A percentile compares a stretch with the other conserved stretches of the same genome.
These are phyloP conservation scores for Ditylenchus weischeri DNA, from an alignment of 2,888 invertebrate species.

Conservation along the genomic window DNA sequence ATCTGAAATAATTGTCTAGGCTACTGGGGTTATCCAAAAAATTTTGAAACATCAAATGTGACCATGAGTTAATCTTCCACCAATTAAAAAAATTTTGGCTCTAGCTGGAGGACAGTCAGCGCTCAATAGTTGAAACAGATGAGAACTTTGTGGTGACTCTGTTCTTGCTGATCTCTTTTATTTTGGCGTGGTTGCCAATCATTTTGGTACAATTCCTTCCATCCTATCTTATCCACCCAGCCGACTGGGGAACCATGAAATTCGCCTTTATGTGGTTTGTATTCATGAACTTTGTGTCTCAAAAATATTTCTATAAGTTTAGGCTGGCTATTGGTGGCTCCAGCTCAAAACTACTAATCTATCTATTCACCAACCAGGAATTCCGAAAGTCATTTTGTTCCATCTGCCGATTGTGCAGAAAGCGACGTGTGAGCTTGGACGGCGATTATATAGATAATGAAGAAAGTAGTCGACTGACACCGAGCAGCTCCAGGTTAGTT, in stretches of 20 bases:
- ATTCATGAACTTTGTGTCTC: too few species aligned
- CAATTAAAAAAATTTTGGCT: slow-evolving; percentile 19
- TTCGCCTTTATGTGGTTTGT: slow-evolving; percentile 69
- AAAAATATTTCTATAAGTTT: too few species aligned
- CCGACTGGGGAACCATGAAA: slow-evolving; percentile 34
- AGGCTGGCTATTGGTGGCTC: slow-evolving; percentile 86
- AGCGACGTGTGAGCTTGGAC: background rate
- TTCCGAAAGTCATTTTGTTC: slow-evolving; percentile 63
- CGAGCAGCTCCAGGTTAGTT: too few species aligned
- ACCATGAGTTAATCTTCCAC: background rate
- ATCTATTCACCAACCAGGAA: slow-evolving; percentile 83
- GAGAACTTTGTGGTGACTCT: slow-evolving; percentile 94
- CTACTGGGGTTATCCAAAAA: too few species aligned
- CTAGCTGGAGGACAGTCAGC: slow-evolving; percentile 77
- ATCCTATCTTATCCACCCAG: slow-evolving; percentile 26
- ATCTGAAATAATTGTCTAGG: too few species aligned
- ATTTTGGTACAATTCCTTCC: slow-evolving; percentile 62
- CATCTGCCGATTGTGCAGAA: slow-evolving; percentile 4
- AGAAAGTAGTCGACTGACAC: too few species aligned
- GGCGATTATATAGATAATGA: too few species aligned
- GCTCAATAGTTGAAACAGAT: slow-evolving; percentile 81
- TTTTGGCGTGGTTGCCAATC: slow-evolving; percentile 90
- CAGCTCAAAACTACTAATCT: slow-evolving; percentile 88
- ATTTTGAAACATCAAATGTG: too few species aligned
- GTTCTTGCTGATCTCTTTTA: slow-evolving; percentile 82